These are phyloP conservation scores for Tor tambroides DNA, from an alignment of 2,113 vertebrate species.

Conservation along the genomic window DNA sequence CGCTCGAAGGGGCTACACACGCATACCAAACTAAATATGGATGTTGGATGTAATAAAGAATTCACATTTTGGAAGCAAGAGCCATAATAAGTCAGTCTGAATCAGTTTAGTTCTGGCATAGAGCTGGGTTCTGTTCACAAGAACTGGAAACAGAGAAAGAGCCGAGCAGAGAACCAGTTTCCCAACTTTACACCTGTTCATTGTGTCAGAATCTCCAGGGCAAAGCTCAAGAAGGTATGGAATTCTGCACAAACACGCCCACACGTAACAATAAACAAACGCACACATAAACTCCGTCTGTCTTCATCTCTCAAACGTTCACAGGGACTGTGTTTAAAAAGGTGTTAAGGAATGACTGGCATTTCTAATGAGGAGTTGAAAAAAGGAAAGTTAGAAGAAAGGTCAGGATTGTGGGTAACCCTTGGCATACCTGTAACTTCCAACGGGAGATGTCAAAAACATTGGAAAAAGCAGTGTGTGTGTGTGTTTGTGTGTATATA, in stretches of 20 bases:
- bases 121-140: slow-evolving; percentile 20
- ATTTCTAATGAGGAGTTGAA: slow-evolving; percentile 20
- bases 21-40: background rate
- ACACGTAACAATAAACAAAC: slow-evolving; percentile 20
- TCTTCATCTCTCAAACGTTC: background rate
- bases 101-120: background rate
- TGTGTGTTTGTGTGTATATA: background rate
- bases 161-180: slow-evolving; percentile 43
- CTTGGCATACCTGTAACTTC: background rate
- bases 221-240: slow-evolving; percentile 36
- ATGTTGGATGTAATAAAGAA: background rate
- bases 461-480: background rate
- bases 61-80: background rate
- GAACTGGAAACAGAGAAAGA: background rate
- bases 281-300: background rate
- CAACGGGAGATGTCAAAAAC: background rate
- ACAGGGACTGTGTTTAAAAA: background rate
- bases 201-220: slow-evolving; percentile 17
- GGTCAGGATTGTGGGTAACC: background rate
- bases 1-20: background rate
- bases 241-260: slow-evolving; percentile 39
- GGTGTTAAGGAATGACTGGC: background rate
- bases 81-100: background rate
- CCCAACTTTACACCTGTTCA: slow-evolving; percentile 41
- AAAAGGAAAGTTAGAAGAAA: slow-evolving; percentile 1